Evolutionary conservation across 2,888 invertebrate species (phyloP), one percentile per base, ranked within the genome.

Genomic region (Perizoma flavofasciatum): DNA sequence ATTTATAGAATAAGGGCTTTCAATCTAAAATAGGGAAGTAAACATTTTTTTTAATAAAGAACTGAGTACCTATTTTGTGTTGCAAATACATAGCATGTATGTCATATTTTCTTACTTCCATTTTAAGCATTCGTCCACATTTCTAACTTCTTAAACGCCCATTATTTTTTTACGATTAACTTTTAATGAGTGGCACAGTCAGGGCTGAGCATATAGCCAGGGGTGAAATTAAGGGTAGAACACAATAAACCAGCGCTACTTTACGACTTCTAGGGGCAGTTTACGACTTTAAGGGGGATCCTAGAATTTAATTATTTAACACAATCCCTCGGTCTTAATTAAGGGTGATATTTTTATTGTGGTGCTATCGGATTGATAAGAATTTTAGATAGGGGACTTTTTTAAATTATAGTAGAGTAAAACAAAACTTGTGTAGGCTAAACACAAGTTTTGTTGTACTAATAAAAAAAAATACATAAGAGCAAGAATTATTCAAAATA

Each of bases 221-320:
- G 68, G 68, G 62, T 51, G 58, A 34, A 35, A 48, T 22, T 48
- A 33, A 58, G 68, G 68, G 68, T 66, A 61, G 61, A 66, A 65
- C 56, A 70, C 70, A 78, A 79, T 79, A 77, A 79, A 73, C 66
- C 73, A 63, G 72, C 74, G 72, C 70, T 74, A 78, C 69, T 81
- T 81, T 81, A 81, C 76, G 81, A 81, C 77, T 79, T 75, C 68
- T 74, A 77, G 75, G 78, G 80, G 74, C 77, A 71, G 76, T 83
- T 83, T 82, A 82, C 73, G 81, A 69, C 63, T 59, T 55, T 59
- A 70, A 70, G 65, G 64, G 72, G 64, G 55, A 69, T 65, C 63
- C 66, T 67, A 65, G 67, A 72, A 68, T 74, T 79, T 78, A 79
- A 81, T 80, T 79, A 78, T 77, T 73, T 51, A 58, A 58, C 57